A percentile compares a stretch with the other conserved stretches of the same genome.
Evolutionary conservation across 2,797 vertebrate species (phyloP).

Genomic region (Heterohyrax brucei): DNA sequence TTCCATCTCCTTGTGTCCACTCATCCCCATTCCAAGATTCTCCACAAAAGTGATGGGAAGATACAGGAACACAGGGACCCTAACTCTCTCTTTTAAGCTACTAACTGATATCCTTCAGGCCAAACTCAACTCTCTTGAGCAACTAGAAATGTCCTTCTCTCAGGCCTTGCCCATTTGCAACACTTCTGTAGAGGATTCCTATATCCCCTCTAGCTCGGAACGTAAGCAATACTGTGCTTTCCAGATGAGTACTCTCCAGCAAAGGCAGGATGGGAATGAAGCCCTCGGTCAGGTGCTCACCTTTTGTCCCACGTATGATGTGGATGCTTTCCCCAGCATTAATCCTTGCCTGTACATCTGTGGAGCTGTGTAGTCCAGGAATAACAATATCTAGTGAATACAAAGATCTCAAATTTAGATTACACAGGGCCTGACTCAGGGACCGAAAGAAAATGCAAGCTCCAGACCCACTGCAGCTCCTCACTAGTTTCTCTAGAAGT

Average conservation of each 20-base stretch:
- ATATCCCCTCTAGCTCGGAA: neutral
- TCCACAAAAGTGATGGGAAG: constrained; percentile 46
- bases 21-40: neutral
- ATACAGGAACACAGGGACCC: constrained; percentile 9
- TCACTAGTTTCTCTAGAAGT: neutral
- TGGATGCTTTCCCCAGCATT: constrained; percentile 98
- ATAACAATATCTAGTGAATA: constrained; percentile 96
- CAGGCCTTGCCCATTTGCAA: neutral
- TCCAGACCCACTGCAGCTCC: neutral
- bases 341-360: constrained; percentile 98
- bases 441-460: neutral
- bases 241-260: neutral
- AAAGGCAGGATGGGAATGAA: neutral
- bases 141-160: constrained; percentile 44
- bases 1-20: neutral
- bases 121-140: neutral
- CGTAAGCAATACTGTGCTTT: neutral
- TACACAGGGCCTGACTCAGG: constrained; percentile 31
- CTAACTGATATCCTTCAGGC: neutral
- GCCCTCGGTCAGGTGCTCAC: constrained; percentile 87
- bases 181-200: neutral
- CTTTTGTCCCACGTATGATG: constrained; percentile 98
- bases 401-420: constrained; percentile 66
- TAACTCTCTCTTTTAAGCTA: constrained; percentile 53
- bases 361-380: constrained; percentile 97